Evolutionary conservation across 2,797 vertebrate species (phyloP), one percentile per base, ranked within the genome.

Genomic region (Gymnopithys bicolor): DNA sequence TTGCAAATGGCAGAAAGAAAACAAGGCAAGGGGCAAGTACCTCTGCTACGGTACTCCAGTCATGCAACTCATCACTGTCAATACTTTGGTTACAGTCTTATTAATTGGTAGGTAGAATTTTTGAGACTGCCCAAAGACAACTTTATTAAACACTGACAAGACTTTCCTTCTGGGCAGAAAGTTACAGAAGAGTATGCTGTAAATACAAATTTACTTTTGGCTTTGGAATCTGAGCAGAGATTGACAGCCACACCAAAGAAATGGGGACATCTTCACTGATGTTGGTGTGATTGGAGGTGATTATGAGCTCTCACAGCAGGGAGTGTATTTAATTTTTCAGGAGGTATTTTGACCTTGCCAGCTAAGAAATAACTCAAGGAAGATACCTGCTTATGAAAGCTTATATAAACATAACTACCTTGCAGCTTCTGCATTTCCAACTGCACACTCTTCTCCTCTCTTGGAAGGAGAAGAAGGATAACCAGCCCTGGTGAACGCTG

Each of bases 271-370:
- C 62, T 62, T 87, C 84, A 76, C 27, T 73, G 63, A 53, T 58
- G 43, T 27, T 75, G 37, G 32, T 79, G 37, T 4, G 7, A 81
- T 27, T 71, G 46, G 51, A 89, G 53, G 46, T 92, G 78, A 89
- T 92, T 71, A 94, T 75, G 62, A 92, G 30, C 37, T 92, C 51
- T 84, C 71, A 62, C n/a, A 55, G 87, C 3, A 7, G n/a, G 46
- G 24, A 86, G 9, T 4, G 3, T 71, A 30, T 88, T 93, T 92
- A 90, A 81, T 81, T 95, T 96, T 94, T 93, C 77, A 94, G n/a
- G 56, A 88, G 30, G 13, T 81, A 39, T 91, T 93, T 90, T 84
- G 88, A 93, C 88, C 64, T 93, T 90, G 53, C 23, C 27, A 58
- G 37, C 28, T 87, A 67, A 64, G 41, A 84, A 91, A 64, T 75